Evolutionary conservation across 2,888 invertebrate genomes (phyloP), one percentile per base, ranked within the genome.

Genomic region (Limnephilus rhombicus): DNA sequence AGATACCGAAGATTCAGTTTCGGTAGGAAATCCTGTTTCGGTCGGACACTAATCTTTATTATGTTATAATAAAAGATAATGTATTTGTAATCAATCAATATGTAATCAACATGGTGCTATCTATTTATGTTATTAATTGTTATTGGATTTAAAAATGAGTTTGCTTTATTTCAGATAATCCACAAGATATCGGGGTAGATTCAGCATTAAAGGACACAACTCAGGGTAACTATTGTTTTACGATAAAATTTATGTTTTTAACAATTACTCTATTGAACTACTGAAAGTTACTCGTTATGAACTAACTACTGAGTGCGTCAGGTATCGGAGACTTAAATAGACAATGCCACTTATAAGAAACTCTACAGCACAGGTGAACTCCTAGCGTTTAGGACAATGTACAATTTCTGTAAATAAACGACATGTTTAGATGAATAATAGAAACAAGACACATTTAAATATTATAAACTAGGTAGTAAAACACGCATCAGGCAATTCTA

Each of bases 151-250:
- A 45, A 80, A 80, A 88, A 80, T 7, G 11, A 68, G 13, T 88
- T n/a, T 88, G 15, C 13, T 68, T 31, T 49, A 41, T 90, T 90
- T 29, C 49, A 90, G 90, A 90, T 45, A 49, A 45, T 34, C 12
- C 82, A n/a, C 90, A 81, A 82, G 82, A 90, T 90, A 68, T 90
- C 29, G 81, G n/a, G 49, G 82, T 45, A 82, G 90, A 90, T 15
- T 31, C 81, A 24, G 90, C 90, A 81, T 29, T 90, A 34, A 90
- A 90, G 45, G 90, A 82, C 5, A 49, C 82, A 29, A 24, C 90
- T 31, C 90, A 90, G 31, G 90, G 90, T 90, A 82, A 24, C 37
- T 81, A 82, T 68, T 68, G 9, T 68, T 24, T 68, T 68, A 7
- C 9, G 2, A n/a, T 24, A 68, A 68, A 68, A 41, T 41, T 15